A percentile compares a stretch with the other conserved stretches of the same genome.
phyloP scores from a whole-genome alignment of 2,113 vertebrate genomes.

The Corythoichthys intestinalis region DNA sequence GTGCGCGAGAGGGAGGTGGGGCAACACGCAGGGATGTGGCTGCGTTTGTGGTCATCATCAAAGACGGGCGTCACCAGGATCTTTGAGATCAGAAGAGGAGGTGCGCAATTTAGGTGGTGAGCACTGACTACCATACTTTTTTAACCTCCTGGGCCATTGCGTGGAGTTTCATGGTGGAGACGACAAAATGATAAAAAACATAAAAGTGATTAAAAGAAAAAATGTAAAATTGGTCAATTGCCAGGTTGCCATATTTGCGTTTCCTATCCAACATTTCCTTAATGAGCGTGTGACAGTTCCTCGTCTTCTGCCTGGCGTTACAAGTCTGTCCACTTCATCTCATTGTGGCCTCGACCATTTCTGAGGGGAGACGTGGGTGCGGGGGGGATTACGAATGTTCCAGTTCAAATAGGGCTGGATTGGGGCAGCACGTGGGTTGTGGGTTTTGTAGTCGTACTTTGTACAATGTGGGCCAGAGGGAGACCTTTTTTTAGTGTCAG shows the following conservation, averaged over 20 bases:
- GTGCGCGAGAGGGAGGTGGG: conserved; percentile 15
- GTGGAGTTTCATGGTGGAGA: conserved; percentile 67
- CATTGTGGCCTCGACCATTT: conserved; percentile 46
- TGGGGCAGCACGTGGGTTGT: conserved; percentile 39
- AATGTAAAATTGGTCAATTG: conserved; percentile 66
- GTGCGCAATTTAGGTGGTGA: conserved; percentile 33
- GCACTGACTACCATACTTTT: conserved; percentile 16
- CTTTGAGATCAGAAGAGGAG: conserved; percentile 24
- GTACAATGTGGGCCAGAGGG: conserved; percentile 58
- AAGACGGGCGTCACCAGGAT: conserved; percentile 13
- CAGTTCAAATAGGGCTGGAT: conserved; percentile 44
- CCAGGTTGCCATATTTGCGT: conserved; percentile 55
- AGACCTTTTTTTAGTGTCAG: conserved; percentile 65
- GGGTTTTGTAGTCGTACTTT: conserved; percentile 57
- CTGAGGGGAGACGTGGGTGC: not conserved
- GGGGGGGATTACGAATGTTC: conserved; percentile 28
- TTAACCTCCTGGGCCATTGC: conserved; percentile 63
- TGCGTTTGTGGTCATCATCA: conserved; percentile 17
- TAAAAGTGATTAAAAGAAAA: conserved; percentile 19
- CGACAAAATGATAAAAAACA: conserved; percentile 42
- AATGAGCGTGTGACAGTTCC: conserved; percentile 58
- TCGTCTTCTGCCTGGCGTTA: conserved; percentile 55
- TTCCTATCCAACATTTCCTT: conserved; percentile 51
- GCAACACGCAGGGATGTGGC: conserved; percentile 27
- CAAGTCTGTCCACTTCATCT: conserved; percentile 59